These are phyloP conservation scores for Agriopis marginaria DNA, from an alignment of 2,888 invertebrate species.

Conservation along the genomic window DNA sequence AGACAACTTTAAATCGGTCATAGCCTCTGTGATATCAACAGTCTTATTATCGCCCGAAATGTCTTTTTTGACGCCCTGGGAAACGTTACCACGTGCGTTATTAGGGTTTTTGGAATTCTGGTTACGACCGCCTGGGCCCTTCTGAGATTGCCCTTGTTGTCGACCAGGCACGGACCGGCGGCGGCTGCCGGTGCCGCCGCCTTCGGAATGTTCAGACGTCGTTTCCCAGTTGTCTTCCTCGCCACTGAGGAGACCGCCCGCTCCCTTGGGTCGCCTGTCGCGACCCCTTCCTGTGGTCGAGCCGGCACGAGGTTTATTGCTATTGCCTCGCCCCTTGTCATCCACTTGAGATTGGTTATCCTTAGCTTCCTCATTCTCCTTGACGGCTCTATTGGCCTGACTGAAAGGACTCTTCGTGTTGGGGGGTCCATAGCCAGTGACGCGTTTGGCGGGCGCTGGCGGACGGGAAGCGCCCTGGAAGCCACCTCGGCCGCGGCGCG, in stretches of 20 bases:
- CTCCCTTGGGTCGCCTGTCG: constrained; percentile 73
- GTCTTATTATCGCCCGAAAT: constrained; percentile 65
- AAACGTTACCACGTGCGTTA: constrained; percentile 60
- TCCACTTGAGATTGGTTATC: constrained; percentile 71
- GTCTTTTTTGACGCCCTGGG: constrained; percentile 70
- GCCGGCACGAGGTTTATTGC: constrained; percentile 89
- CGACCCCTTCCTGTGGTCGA: constrained; percentile 87
- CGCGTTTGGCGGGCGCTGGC: constrained; percentile 86
- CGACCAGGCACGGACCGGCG: constrained; percentile 69
- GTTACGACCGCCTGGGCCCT: constrained; percentile 69
- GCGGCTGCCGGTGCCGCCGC: constrained; percentile 67
- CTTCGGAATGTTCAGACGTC: constrained; percentile 93
- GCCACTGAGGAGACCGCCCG: constrained; percentile 71
- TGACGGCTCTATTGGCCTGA: constrained; percentile 75
- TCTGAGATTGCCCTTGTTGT: constrained; percentile 63
- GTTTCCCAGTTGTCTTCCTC: constrained; percentile 92
- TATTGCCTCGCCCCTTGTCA: constrained; percentile 89
- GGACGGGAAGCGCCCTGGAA: constrained; percentile 78
- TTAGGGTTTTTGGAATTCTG: constrained; percentile 70
- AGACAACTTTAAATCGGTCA: constrained; percentile 73
- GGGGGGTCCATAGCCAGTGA: constrained; percentile 93
- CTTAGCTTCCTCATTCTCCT: constrained; percentile 74
- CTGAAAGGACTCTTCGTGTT: constrained; percentile 92
- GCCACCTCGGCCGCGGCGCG: constrained; percentile 92
- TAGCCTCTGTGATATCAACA: constrained; percentile 75